Percentiles rank a stretch among this genome's conserved stretches.
Conservation (phyloP, 2,797 vertebrate genomes). For the Pelobates cultripes region DNA sequence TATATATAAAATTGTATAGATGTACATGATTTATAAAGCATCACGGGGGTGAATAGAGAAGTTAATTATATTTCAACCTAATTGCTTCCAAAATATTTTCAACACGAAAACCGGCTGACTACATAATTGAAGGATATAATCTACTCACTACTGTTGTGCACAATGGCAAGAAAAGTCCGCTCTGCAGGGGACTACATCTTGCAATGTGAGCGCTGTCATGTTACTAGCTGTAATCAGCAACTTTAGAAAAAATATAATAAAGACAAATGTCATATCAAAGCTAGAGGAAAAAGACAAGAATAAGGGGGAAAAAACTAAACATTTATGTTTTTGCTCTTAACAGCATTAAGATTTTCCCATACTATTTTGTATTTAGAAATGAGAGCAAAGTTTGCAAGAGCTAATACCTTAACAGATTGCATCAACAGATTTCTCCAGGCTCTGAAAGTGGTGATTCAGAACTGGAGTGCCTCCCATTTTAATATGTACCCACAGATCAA, state of each 20-base stretch:
- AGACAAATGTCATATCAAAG: slow-evolving; percentile 15
- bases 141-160: slow-evolving; percentile 35
- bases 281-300: not conserved
- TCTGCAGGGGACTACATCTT: slow-evolving; percentile 13
- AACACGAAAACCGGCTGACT: slow-evolving; percentile 50
- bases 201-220: slow-evolving; percentile 3
- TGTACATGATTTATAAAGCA: slow-evolving; percentile 23
- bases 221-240: slow-evolving; percentile 10
- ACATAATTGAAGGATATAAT: slow-evolving; percentile 51
- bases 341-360: slow-evolving; percentile 36
- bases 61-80: slow-evolving; percentile 51
- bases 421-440: slow-evolving; percentile 48
- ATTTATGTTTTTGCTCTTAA: slow-evolving; percentile 46
- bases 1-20: no score
- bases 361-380: slow-evolving; percentile 50
- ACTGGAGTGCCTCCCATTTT: slow-evolving; percentile 47
- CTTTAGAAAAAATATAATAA: not conserved
- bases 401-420: slow-evolving; percentile 56
- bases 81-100: slow-evolving; percentile 51
- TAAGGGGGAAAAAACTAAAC: slow-evolving; percentile 1
- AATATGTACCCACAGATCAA: slow-evolving; percentile 30
- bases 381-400: slow-evolving; percentile 39
- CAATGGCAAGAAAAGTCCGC: slow-evolving; percentile 31
- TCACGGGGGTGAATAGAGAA: slow-evolving; percentile 16
- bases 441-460: slow-evolving; percentile 52